Evolutionary conservation across 2,797 vertebrate species (phyloP).

Genomic region (Karalla daura): DNA sequence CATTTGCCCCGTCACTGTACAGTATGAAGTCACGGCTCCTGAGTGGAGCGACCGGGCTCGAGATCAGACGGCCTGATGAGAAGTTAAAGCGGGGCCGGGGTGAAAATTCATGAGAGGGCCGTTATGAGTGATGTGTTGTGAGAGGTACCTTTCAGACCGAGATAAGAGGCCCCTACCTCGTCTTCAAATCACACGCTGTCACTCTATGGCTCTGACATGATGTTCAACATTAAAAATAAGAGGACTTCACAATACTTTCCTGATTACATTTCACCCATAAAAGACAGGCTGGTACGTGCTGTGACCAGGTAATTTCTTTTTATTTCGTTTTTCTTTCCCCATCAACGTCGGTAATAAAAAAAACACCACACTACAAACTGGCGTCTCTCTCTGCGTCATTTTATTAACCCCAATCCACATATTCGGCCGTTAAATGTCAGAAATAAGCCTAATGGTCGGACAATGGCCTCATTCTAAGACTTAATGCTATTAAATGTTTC

Average conservation of each 20-base stretch:
- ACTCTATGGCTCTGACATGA: conserved; percentile 11
- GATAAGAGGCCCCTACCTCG: too few relatives aligned
- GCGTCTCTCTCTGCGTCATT: neutral
- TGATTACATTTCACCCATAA: conserved; percentile 39
- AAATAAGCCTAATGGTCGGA: conserved; percentile 4
- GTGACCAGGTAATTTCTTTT: conserved; percentile 41
- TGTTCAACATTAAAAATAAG: conserved; percentile 26
- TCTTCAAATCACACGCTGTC: too few relatives aligned
- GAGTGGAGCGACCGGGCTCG: conserved; percentile 37
- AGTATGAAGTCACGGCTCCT: conserved; percentile 47
- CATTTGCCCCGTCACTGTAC: conserved; percentile 34
- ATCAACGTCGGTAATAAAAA: conserved; percentile 25
- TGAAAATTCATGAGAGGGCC: conserved; percentile 33
- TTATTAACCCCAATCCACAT: neutral
- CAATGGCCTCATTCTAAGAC: neutral
- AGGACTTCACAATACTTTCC: conserved; percentile 13
- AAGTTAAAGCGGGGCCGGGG: conserved; percentile 33
- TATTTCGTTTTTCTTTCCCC: conserved; percentile 30
- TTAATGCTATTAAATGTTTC: neutral
- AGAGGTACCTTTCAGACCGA: too few relatives aligned
- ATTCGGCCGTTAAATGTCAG: conserved; percentile 4
- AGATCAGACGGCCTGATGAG: conserved; percentile 55
- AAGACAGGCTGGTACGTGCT: conserved; percentile 32
- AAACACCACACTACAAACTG: conserved; percentile 12
- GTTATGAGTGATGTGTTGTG: too few relatives aligned